Base-by-base conservation (phyloP, 2,113 vertebrate species). In the Hydrochoerus hydrochaeris region DNA sequence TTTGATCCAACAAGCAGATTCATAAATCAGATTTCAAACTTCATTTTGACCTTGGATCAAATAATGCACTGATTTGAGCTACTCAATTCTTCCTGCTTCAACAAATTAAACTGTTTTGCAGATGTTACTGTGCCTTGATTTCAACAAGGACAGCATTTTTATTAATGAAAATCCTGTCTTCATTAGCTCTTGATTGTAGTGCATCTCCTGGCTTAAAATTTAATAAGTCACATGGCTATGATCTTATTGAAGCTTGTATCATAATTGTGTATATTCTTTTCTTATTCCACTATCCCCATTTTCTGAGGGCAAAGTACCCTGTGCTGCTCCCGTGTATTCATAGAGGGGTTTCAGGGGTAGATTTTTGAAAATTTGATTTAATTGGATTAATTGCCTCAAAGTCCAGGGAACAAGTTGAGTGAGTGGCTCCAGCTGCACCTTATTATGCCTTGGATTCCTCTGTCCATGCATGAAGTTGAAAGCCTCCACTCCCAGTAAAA, bases 1-100 rank as follows among this genome's bases (percentile, higher is more conserved):
- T 90, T 22, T 94, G 75, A 82, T 77, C 62, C 60, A 87, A 54
- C 41, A 75, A 85, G 93, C 35, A 94, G 60, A 77, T 65, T 44
- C 57, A n/a, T 90, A 88, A 94, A 85, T 90, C n/a, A n/a, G 46
- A 71, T 88, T 82, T 90, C 78, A 97, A 92, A 88, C 46, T 30
- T 92, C 77, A 80, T 60, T 71, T 90, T 91, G 92, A 95, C 88
- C 58, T 94, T 97, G 85, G 63, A 92, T 95, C 96, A 41, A 26
- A 73, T 41, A 85, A 92, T 87, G 65, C 38, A 46, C 38, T 46
- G 35, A 60, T 52, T 60, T 81, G 85, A 94, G 49, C 54, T 78
- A 58, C 52, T 90, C 24, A 46, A 12, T 60, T 80, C 38, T 12
- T 83, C 57, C 86, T 89, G 57, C 85, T 97, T 85, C 85, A 84